Conservation (phyloP, 2,797 vertebrate species). For the Etheostoma nigrum region DNA sequence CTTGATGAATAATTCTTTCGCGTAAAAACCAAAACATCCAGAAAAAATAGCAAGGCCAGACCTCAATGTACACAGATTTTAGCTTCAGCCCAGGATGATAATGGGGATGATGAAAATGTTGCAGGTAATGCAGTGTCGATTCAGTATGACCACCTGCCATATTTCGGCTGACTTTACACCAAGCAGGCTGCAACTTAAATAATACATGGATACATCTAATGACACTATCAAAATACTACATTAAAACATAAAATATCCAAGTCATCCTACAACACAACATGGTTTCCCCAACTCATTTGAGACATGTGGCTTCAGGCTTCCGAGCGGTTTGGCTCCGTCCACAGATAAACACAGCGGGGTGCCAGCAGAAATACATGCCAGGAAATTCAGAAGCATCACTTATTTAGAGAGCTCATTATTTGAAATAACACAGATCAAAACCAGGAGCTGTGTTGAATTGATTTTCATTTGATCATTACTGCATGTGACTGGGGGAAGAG, state of each 20-base stretch:
- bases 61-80: not conserved
- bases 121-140: slow-evolving; percentile 1
- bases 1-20: not conserved
- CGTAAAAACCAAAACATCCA: not conserved
- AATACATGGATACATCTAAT: slow-evolving; percentile 2
- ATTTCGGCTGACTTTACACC: slow-evolving; percentile 22
- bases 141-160: slow-evolving; percentile 18
- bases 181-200: slow-evolving; percentile 20
- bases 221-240: not conserved
- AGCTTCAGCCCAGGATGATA: not conserved
- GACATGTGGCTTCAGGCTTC: slow-evolving; percentile 24
- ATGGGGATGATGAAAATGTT: not conserved
- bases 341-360: slow-evolving; percentile 44
- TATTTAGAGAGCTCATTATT: slow-evolving; percentile 63
- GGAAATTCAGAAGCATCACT: slow-evolving; percentile 61
- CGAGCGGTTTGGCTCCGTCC: slow-evolving; percentile 37
- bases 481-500: slow-evolving; percentile 41
- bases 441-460: slow-evolving; percentile 61
- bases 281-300: slow-evolving; percentile 7
- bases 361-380: slow-evolving; percentile 45
- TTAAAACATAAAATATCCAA: slow-evolving; percentile 19
- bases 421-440: slow-evolving; percentile 70
- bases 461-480: slow-evolving; percentile 64
- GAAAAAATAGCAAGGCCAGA: not conserved
- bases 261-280: not conserved